phyloP scores from a whole-genome alignment of 2,113 vertebrate genomes.

The Panurus biarmicus region DNA sequence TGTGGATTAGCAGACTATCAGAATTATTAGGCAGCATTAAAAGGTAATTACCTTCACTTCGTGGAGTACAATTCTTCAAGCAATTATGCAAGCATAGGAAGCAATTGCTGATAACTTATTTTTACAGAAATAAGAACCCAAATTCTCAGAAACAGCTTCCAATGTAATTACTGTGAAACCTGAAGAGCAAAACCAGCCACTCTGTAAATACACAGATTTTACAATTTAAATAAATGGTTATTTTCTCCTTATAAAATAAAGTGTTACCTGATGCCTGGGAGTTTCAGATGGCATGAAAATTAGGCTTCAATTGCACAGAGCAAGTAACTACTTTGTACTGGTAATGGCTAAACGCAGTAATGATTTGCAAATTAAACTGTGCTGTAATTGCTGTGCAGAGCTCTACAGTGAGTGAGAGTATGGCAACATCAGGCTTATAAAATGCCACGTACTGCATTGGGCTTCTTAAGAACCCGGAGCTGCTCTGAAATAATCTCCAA shows the following conservation, averaged over 20 bases:
- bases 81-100: conserved; percentile 20
- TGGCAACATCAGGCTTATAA: not conserved
- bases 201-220: conserved; percentile 42
- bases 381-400: conserved; percentile 20
- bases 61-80: not conserved
- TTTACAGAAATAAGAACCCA: conserved; percentile 37
- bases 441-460: not conserved
- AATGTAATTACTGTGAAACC: conserved; percentile 43
- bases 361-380: conserved; percentile 37
- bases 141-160: conserved; percentile 16
- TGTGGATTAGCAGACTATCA: not conserved
- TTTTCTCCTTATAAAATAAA: conserved; percentile 54
- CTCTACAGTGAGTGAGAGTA: not conserved
- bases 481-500: not conserved
- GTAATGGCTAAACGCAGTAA: conserved; percentile 30
- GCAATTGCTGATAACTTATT: conserved; percentile 55
- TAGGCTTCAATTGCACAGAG: conserved; percentile 37
- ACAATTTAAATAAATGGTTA: conserved; percentile 54
- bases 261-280: conserved; percentile 41
- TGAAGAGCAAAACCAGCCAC: conserved; percentile 24
- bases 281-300: conserved; percentile 51
- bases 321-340: conserved; percentile 51
- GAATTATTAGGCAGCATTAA: not conserved
- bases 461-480: not conserved
- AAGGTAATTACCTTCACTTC: not conserved